Percentiles rank a stretch among this genome's conserved stretches.
These are phyloP conservation scores for Portevinia maculata DNA, from an alignment of 2,888 invertebrate genomes.

Conservation along the genomic window DNA sequence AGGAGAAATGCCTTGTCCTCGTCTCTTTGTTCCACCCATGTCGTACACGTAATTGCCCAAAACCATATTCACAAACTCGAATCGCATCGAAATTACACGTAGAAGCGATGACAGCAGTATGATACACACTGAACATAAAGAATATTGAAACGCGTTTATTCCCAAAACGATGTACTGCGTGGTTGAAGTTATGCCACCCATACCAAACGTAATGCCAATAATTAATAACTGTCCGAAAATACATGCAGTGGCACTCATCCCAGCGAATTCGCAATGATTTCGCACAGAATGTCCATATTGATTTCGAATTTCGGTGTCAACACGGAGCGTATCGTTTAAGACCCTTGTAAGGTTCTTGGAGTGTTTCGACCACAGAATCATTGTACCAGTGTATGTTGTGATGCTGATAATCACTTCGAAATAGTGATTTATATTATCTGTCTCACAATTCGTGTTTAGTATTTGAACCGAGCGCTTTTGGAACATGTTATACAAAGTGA, in stretches of 20 bases:
- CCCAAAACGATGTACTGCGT: slow-evolving; percentile 77
- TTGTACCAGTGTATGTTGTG: slow-evolving; percentile 77
- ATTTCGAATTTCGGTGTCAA: slow-evolving; percentile 79
- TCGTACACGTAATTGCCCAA: slow-evolving; percentile 78
- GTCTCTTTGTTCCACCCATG: slow-evolving; percentile 22
- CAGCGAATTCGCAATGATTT: slow-evolving; percentile 78
- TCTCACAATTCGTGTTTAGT: slow-evolving; percentile 77
- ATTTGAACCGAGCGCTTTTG: slow-evolving; percentile 76
- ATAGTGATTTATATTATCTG: slow-evolving; percentile 80
- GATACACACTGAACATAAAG: slow-evolving; percentile 78
- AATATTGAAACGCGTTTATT: slow-evolving; percentile 79
- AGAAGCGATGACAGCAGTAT: slow-evolving; percentile 78
- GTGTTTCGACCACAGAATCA: slow-evolving; percentile 78
- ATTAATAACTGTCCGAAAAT: slow-evolving; percentile 78
- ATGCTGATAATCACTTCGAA: slow-evolving; percentile 79
- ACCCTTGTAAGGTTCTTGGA: slow-evolving; percentile 77
- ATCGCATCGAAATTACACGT: slow-evolving; percentile 78
- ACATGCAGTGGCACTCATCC: slow-evolving; percentile 77
- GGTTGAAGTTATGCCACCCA: not conserved
- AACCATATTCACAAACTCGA: slow-evolving; percentile 78
- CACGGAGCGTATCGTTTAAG: slow-evolving; percentile 79
- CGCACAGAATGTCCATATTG: slow-evolving; percentile 76
- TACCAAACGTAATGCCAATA: slow-evolving; percentile 75
- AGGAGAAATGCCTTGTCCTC: slow-evolving; percentile 70
- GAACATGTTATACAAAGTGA: slow-evolving; percentile 78